These are phyloP conservation scores for Teleogryllus oceanicus DNA, from an alignment of 2,888 invertebrate species.

Conservation along the genomic window DNA sequence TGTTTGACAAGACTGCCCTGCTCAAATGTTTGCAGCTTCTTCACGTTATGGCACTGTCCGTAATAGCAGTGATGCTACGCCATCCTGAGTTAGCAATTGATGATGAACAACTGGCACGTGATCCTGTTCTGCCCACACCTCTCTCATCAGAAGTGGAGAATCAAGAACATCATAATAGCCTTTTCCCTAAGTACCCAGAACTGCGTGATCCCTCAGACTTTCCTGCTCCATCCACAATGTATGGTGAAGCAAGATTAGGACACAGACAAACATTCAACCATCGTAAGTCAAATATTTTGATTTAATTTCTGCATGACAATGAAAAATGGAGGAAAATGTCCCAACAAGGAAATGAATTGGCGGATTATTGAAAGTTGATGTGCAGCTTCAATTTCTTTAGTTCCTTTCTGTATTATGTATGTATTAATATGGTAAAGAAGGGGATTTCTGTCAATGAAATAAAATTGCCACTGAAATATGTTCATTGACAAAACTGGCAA, in stretches of 20 bases:
- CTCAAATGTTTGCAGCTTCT: slow-evolving; percentile 57
- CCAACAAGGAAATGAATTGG: too few species aligned
- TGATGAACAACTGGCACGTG: slow-evolving; percentile 37
- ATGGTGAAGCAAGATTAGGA: not conserved
- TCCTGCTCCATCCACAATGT: not conserved
- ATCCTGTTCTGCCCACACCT: slow-evolving; percentile 63
- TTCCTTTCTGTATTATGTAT: too few species aligned
- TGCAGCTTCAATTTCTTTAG: too few species aligned
- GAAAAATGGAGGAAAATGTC: too few species aligned
- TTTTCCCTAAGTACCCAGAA: not conserved
- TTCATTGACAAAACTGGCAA: too few species aligned
- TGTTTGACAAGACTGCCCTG: not conserved
- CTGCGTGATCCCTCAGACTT: not conserved
- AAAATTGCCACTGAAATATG: too few species aligned
- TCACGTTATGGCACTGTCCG: slow-evolving; percentile 69
- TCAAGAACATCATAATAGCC: not conserved
- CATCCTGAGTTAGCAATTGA: slow-evolving; percentile 65
- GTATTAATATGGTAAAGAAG: too few species aligned
- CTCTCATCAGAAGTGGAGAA: slow-evolving; percentile 67
- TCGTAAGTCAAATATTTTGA: not conserved
- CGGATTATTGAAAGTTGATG: too few species aligned
- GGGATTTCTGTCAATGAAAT: too few species aligned
- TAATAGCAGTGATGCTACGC: slow-evolving; percentile 69
- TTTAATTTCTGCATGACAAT: too few species aligned
- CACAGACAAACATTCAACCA: not conserved